Evolutionary conservation across 1,140 invertebrate species (phyloP).

Genomic region (Bombus picipes): DNA sequence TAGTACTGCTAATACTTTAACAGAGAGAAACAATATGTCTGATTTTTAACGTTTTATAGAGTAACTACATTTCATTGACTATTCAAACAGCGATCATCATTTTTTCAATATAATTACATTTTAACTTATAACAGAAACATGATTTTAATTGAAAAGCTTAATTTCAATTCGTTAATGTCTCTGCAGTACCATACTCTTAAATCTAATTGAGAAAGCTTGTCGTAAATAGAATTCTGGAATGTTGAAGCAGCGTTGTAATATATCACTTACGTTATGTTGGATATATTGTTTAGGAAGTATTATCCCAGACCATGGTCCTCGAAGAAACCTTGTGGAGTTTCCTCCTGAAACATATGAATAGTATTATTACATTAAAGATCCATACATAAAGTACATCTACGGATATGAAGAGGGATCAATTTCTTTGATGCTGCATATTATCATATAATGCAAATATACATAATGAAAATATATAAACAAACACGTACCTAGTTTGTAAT

Average conservation of each 20-base stretch:
- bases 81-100: neutral
- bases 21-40: constrained; percentile 4
- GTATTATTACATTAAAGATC: constrained; percentile 44
- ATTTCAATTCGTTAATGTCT: neutral
- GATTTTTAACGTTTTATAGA: neutral
- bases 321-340: constrained; percentile 99
- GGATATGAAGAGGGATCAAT: constrained; percentile 82
- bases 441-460: constrained; percentile 53
- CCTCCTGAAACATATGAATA: constrained; percentile 92
- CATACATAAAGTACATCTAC: neutral
- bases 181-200: constrained; percentile 15
- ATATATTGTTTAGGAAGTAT: constrained; percentile 61
- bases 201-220: neutral
- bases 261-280: constrained; percentile 36
- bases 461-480: constrained; percentile 75
- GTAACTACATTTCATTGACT: constrained; percentile 22
- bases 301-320: constrained; percentile 99
- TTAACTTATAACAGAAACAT: neutral
- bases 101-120: neutral
- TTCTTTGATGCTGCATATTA: constrained; percentile 80
- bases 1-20: constrained; percentile 21
- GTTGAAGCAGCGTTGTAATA: constrained; percentile 20
- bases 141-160: neutral
- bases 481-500: constrained; percentile 81
- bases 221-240: constrained; percentile 38